Evolutionary conservation across 2,113 vertebrate genomes (phyloP).

Genomic region (Leptocoma aspasia): DNA sequence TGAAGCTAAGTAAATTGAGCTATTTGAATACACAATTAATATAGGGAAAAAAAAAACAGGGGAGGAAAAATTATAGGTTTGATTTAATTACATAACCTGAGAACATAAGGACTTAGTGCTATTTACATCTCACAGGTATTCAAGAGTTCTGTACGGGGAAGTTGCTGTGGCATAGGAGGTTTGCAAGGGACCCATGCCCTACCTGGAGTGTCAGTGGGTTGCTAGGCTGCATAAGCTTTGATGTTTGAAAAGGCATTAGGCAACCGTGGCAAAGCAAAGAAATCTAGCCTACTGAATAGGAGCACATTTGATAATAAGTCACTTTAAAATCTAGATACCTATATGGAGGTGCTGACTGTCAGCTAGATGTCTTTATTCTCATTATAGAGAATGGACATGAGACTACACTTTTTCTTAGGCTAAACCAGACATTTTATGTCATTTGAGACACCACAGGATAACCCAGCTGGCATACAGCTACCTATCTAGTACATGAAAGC

Average conservation of each 20-base stretch:
- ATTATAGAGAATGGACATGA: neutral
- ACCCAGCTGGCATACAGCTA: neutral
- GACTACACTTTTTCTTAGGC: neutral
- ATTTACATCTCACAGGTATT: neutral
- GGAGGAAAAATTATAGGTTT: neutral
- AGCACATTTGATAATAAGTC: neutral
- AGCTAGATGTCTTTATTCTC: neutral
- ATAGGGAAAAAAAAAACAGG: fast-evolving
- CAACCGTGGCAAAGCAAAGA: neutral
- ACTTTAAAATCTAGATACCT: neutral
- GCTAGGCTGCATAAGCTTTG: neutral
- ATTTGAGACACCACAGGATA: neutral
- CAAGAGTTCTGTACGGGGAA: neutral
- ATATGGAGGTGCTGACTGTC: neutral
- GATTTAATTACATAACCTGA: neutral
- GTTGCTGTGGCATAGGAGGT: neutral
- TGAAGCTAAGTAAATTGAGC: neutral
- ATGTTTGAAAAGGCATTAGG: neutral
- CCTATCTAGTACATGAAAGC: neutral
- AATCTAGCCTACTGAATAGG: neutral
- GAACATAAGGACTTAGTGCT: neutral
- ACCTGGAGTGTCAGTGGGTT: neutral
- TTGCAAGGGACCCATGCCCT: neutral
- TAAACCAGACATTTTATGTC: neutral
- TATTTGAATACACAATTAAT: neutral